Percentiles rank a stretch among this genome's conserved stretches.
Conservation (phyloP, 2,797 vertebrate species). For the Botia kubotai region DNA sequence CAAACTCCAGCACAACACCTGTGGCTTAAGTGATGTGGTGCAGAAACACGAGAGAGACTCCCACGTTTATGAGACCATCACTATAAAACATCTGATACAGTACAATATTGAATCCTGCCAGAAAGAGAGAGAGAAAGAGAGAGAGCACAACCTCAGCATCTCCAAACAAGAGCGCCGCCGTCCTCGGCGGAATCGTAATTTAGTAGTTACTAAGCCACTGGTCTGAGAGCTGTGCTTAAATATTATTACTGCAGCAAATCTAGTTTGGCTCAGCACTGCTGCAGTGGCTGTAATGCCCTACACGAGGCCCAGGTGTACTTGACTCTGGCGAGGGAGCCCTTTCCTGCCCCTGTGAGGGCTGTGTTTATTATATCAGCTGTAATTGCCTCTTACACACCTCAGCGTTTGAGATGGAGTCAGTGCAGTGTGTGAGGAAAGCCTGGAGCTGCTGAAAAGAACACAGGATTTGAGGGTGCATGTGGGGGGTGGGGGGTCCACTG, state of each 20-base stretch:
- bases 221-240: slow-evolving; percentile 57
- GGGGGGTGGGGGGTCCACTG: not conserved
- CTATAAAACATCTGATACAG: slow-evolving; percentile 38
- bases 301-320: slow-evolving; percentile 44
- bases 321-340: slow-evolving; percentile 42
- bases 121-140: not conserved
- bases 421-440: not conserved
- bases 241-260: slow-evolving; percentile 62
- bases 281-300: slow-evolving; percentile 55
- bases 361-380: slow-evolving; percentile 56
- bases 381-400: slow-evolving; percentile 51
- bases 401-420: slow-evolving; percentile 11
- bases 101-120: slow-evolving; percentile 36
- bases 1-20: slow-evolving; percentile 25
- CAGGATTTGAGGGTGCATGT: not conserved
- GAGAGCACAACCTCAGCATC: slow-evolving; percentile 36
- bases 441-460: not conserved
- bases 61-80: slow-evolving; percentile 25
- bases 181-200: slow-evolving; percentile 45
- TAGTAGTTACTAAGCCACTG: slow-evolving; percentile 51
- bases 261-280: slow-evolving; percentile 49
- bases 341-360: slow-evolving; percentile 40
- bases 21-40: not conserved
- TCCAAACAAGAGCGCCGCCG: slow-evolving; percentile 36
- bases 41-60: not conserved